Conservation (phyloP, 2,888 invertebrate genomes). For the Drosophila aldrichi region DNA sequence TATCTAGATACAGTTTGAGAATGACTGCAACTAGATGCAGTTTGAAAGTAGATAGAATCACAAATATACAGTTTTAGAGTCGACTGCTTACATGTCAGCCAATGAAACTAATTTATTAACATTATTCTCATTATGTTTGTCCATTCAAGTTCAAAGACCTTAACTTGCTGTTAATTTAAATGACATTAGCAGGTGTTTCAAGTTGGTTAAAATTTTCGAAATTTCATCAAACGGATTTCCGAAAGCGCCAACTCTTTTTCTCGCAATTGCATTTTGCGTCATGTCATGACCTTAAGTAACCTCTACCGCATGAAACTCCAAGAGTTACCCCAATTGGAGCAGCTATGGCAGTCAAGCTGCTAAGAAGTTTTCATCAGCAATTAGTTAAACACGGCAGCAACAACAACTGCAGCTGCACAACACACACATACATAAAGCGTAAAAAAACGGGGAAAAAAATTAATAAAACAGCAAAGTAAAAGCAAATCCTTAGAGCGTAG, state of each 20-base stretch:
- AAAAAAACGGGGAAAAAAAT: conserved; percentile 15
- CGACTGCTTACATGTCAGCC: neutral
- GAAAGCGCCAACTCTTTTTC: neutral
- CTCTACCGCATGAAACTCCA: neutral
- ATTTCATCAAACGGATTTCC: neutral
- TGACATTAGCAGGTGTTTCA: neutral
- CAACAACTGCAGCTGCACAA: conserved; percentile 25
- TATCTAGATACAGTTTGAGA: neutral
- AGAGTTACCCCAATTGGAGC: neutral
- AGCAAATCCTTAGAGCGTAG: conserved; percentile 63
- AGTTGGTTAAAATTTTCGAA: neutral
- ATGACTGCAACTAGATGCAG: too few species aligned
- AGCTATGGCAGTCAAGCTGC: neutral
- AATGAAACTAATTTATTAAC: neutral
- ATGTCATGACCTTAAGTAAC: neutral
- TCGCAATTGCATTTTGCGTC: too few species aligned
- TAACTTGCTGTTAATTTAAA: neutral
- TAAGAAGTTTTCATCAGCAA: conserved; percentile 22
- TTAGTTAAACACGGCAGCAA: conserved; percentile 27
- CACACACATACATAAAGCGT: neutral
- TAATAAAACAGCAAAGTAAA: conserved; percentile 19
- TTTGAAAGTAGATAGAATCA: neutral
- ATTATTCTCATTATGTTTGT: neutral
- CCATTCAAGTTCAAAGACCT: too few species aligned
- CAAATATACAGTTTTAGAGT: neutral